phyloP scores from a whole-genome alignment of 2,888 invertebrate genomes.

The Trichogramma evanescens region DNA sequence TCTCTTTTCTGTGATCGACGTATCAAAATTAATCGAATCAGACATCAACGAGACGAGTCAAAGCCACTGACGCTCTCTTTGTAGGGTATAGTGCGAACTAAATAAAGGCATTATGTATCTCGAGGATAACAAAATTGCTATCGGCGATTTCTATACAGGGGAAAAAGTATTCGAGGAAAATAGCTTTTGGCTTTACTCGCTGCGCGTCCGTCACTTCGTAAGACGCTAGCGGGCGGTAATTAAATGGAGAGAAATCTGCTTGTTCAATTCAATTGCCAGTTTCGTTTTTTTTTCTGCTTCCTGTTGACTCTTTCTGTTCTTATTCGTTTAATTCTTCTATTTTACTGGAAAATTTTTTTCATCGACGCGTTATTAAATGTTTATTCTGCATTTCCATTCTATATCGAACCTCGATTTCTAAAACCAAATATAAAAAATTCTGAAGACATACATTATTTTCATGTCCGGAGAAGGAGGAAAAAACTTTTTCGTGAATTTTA shows the following conservation, averaged over 20 bases:
- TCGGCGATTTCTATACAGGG: background rate
- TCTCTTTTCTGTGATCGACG: slow-evolving; percentile 12
- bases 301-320: background rate
- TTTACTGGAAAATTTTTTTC: no score
- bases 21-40: slow-evolving; percentile 19
- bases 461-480: no score
- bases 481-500: no score
- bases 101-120: slow-evolving; percentile 19
- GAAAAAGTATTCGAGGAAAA: background rate
- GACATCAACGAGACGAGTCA: slow-evolving; percentile 6
- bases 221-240: slow-evolving; percentile 4
- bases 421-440: no score
- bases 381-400: no score
- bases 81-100: no score
- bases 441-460: no score
- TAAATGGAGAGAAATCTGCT: slow-evolving; percentile 14
- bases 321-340: no score
- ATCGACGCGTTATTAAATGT: no score
- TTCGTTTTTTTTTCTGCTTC: background rate
- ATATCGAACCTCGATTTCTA: no score
- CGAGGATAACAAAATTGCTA: slow-evolving; percentile 24
- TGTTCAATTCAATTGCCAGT: slow-evolving; percentile 5
- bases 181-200: background rate
- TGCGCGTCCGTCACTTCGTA: background rate
- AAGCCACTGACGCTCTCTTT: background rate